These are phyloP conservation scores for Chironomus riparius DNA, from an alignment of 2,888 invertebrate genomes.

Conservation along the genomic window DNA sequence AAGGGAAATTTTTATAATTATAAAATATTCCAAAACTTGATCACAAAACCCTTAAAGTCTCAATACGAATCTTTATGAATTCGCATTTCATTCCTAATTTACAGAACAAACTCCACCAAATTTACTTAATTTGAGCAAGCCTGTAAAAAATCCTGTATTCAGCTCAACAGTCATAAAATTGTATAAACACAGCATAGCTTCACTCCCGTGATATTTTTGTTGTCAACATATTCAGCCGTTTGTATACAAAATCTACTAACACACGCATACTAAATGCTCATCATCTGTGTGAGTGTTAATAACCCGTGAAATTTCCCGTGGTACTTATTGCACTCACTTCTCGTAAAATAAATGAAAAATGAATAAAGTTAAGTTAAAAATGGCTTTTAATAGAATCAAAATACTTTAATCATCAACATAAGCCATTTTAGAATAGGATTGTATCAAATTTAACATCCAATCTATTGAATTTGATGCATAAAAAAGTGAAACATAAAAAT, in stretches of 20 bases:
- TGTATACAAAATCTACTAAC: background rate
- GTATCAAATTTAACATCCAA: background rate
- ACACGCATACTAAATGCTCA: background rate
- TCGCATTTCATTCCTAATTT: too few species aligned
- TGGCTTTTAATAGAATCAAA: background rate
- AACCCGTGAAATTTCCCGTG: background rate
- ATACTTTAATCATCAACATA: background rate
- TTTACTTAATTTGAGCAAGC: too few species aligned
- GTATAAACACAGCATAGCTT: too few species aligned
- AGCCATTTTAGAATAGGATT: background rate
- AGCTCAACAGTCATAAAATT: too few species aligned
- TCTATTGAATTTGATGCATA: background rate
- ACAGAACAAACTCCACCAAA: too few species aligned
- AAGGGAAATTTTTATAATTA: too few species aligned
- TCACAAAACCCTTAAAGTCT: too few species aligned
- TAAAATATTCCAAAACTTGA: too few species aligned
- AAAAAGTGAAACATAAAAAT: constrained; percentile 1
- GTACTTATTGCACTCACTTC: background rate
- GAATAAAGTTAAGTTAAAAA: constrained; percentile 4
- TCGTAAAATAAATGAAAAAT: background rate
- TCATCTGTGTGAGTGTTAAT: background rate
- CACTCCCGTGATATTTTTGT: too few species aligned
- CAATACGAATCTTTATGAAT: too few species aligned
- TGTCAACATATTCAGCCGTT: too few species aligned
- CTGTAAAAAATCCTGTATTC: too few species aligned